Base-by-base conservation (phyloP, 2,888 invertebrate genomes). In the Hyalella azteca region DNA sequence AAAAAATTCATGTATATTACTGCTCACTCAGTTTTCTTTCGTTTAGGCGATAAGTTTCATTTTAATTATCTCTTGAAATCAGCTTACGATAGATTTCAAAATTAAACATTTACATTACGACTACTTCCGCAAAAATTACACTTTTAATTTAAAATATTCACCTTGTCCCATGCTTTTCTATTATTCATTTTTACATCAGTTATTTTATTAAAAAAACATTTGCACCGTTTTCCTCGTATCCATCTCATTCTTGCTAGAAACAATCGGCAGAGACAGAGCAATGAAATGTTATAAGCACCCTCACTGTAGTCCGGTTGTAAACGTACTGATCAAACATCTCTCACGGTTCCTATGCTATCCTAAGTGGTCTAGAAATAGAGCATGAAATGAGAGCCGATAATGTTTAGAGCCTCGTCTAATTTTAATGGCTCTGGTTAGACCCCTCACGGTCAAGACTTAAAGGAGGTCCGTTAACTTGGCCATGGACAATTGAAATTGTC, bases 371-470 rank as follows among this genome's bases (percentile, higher is more conserved):
- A 29, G 39, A 66, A 66, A 66, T 66, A 66, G 66, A 36, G 66
- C 66, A 66, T 66, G 36, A 66, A 66, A 66, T 66, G 32, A 36
- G 66, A 66, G 66, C 66, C 66, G 66, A 66, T 66, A 66, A 36
- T 66, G 66, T 66, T 66, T 66, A 66, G 66, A 66, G 66, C 66
- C 66, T 66, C 66, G 36, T 66, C 66, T 66, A 66, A 66, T 66
- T 66, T 66, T 66, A 66, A 66, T 66, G 66, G 66, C 36, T 36
- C 66, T 66, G 66, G 66, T 66, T 66, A 66, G 66, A 66, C 66
- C 66, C 66, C 66, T 66, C 66, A 22, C 66, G 15, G 66, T 66
- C 66, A 66, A 66, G 66, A 36, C 66, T 66, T 66, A 11, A 66
- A 19, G 36, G 36, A 66, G 66, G 39, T 36, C 9, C 36, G 13